These are phyloP conservation scores for Manacus vitellinus DNA, from an alignment of 2,113 vertebrate genomes.

Conservation along the genomic window DNA sequence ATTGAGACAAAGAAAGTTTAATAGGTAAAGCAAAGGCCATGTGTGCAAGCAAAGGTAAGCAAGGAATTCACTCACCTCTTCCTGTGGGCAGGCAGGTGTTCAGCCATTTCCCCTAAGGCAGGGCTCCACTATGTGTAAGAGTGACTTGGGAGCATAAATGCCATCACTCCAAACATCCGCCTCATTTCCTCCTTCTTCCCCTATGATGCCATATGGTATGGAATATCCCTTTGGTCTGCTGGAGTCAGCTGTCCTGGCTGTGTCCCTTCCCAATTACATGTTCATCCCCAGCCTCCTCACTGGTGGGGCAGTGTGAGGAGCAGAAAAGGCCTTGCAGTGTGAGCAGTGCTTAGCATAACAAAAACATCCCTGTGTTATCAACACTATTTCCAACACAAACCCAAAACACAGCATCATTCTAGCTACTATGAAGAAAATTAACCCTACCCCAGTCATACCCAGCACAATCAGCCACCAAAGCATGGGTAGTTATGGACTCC, in stretches of 20 bases:
- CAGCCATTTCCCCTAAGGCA: background rate
- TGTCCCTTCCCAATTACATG: background rate
- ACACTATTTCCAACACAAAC: background rate
- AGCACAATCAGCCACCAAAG: background rate
- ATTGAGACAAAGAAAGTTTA: background rate
- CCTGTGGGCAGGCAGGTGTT: background rate
- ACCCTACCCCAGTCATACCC: background rate
- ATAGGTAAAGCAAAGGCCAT: background rate
- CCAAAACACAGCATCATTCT: background rate
- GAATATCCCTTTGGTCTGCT: background rate
- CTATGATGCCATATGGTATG: background rate
- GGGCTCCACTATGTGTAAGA: background rate
- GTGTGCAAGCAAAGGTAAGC: background rate
- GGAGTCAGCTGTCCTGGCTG: too few relatives aligned
- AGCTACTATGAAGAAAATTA: background rate
- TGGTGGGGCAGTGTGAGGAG: background rate
- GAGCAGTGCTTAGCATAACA: background rate
- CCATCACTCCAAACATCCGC: background rate
- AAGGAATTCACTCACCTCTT: background rate
- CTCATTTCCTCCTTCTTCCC: background rate
- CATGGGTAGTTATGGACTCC: background rate
- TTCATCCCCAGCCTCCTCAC: background rate
- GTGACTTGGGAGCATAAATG: background rate
- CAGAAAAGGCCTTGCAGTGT: background rate
- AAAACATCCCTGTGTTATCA: background rate